Base-by-base conservation (phyloP, 2,797 vertebrate genomes). In the Acipenser transmontanus region DNA sequence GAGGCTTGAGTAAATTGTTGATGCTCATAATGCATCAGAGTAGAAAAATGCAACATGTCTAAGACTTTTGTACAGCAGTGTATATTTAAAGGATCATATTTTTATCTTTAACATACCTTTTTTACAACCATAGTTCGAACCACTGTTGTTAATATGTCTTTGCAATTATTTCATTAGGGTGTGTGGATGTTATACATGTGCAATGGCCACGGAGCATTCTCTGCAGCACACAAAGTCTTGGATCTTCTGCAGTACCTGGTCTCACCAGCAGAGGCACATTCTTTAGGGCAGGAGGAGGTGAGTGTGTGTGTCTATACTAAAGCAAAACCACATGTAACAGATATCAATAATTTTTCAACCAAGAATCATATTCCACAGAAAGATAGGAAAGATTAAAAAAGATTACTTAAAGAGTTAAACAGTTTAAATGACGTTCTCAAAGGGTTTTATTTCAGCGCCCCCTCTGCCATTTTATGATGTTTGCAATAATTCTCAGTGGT, bases 151-250 rank as follows among this genome's bases (percentile, higher is more conserved):
- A 76, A 69, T 54, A 1, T 72, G 62, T 63, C 77, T 75, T 75
- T 80, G 74, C 74, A 78, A 68, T 74, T 78, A 77, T 81, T 78
- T 78, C 78, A 71, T 59, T 76, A 98, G 96, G 93, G 95, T 51
- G 91, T 95, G 84, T 92, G 93, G 85, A 73, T 89, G 76, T 91
- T 93, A 81, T 92, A 96, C 76, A 88, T 95, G 77, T 74, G 89
- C 74, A 91, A 94, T 72, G 91, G 92, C 82, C 93, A 92, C 0
- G 88, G 91, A 74, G 87, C 86, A 11, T 73, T 91, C 80, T 91
- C 90, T 61, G 91, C 89, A 77, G 77, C 91, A 72, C 93, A 93
- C 83, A 93, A 94, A 77, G 89, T 91, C 80, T 87, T 94, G 73
- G 89, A 94, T 77, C 79, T 95, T 72, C 74, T 95, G 10, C 84